Evolutionary conservation across 1,140 invertebrate species (phyloP).

Genomic region (Diorhabda sublineata): DNA sequence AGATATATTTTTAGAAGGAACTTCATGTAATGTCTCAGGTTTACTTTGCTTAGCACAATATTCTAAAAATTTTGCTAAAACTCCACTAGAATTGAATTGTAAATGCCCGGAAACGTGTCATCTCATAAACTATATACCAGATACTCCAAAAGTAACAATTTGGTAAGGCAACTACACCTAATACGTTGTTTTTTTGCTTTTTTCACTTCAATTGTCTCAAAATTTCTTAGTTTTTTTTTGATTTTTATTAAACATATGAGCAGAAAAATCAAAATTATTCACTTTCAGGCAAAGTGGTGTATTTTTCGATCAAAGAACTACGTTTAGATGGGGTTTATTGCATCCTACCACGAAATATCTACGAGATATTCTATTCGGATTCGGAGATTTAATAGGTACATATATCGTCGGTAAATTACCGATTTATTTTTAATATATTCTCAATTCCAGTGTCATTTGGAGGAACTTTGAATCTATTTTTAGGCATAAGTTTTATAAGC

Average conservation of each 20-base stretch:
- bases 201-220: too few relatives aligned
- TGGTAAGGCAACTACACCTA: slow-evolving; percentile 31
- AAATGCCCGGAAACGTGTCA: slow-evolving; percentile 53
- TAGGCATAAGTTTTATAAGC: slow-evolving; percentile 52
- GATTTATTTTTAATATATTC: not conserved
- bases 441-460: slow-evolving; percentile 49
- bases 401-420: not conserved
- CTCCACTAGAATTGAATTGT: slow-evolving; percentile 54
- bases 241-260: not conserved
- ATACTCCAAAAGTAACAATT: slow-evolving; percentile 50
- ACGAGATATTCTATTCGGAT: slow-evolving; percentile 55
- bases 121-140: slow-evolving; percentile 53
- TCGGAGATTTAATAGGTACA: slow-evolving; percentile 54
- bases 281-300: slow-evolving; percentile 27
- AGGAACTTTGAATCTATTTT: slow-evolving; percentile 51
- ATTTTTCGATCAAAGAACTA: slow-evolving; percentile 38
- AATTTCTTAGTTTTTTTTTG: not conserved
- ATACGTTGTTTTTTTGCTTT: too few relatives aligned
- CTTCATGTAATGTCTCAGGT: slow-evolving; percentile 51
- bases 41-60: slow-evolving; percentile 53
- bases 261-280: not conserved
- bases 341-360: slow-evolving; percentile 49
- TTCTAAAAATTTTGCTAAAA: slow-evolving; percentile 50
- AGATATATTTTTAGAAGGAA: slow-evolving; percentile 46
- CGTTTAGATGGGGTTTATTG: slow-evolving; percentile 43